These are phyloP conservation scores for Limnephilus auricula DNA, from an alignment of 2,888 invertebrate genomes.

Conservation along the genomic window DNA sequence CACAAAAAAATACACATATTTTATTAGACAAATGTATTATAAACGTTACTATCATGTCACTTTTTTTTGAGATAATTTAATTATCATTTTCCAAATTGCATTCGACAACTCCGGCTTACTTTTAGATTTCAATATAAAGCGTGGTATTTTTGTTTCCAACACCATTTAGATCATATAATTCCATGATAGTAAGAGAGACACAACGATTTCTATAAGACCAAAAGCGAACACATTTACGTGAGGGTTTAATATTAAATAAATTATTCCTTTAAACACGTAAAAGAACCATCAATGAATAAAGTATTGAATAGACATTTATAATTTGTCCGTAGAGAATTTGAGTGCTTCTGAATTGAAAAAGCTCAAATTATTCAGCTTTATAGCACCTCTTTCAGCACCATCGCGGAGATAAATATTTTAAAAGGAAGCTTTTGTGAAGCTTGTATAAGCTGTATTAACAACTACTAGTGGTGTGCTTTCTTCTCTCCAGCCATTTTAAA, in stretches of 20 bases:
- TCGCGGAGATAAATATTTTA: neutral
- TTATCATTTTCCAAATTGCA: too few species aligned
- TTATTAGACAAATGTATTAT: too few species aligned
- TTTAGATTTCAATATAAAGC: too few species aligned
- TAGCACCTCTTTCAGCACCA: neutral
- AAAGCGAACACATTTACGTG: too few species aligned
- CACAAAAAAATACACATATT: too few species aligned
- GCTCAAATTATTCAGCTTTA: neutral
- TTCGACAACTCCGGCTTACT: too few species aligned
- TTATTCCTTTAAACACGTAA: neutral
- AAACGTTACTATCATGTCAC: too few species aligned
- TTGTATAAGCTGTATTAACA: neutral
- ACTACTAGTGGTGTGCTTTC: neutral
- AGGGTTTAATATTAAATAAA: neutral
- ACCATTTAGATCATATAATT: too few species aligned
- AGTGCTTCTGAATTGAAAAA: neutral
- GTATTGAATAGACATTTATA: neutral
- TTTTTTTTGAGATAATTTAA: too few species aligned
- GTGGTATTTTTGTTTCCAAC: too few species aligned
- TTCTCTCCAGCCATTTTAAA: neutral
- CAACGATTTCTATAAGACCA: too few species aligned
- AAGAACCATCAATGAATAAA: neutral
- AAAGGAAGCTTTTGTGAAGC: neutral
- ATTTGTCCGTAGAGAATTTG: neutral
- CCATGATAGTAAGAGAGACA: too few species aligned